These are phyloP conservation scores for Scelioninae gen. 1 DNA, from an alignment of 2,888 invertebrate genomes.

Conservation along the genomic window DNA sequence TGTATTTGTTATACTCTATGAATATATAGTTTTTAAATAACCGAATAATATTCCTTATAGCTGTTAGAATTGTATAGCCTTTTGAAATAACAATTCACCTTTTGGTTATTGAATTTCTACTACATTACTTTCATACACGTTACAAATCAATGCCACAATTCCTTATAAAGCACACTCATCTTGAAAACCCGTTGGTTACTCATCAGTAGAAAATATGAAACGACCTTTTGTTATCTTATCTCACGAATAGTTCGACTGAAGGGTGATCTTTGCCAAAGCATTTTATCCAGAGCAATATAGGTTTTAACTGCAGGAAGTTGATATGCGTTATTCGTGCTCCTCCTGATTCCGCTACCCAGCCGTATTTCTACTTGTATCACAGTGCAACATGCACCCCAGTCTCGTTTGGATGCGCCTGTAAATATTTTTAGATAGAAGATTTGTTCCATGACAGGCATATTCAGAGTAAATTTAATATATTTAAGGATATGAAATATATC, in stretches of 20 bases:
- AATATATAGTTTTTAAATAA: too few relatives aligned
- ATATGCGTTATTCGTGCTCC: conserved; percentile 45
- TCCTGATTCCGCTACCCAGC: conserved; percentile 39
- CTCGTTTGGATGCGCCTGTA: conserved; percentile 38
- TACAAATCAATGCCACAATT: conserved; percentile 53
- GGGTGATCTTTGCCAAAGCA: conserved; percentile 54
- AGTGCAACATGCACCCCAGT: conserved; percentile 44
- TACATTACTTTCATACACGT: neutral
- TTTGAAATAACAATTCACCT: too few relatives aligned
- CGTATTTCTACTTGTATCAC: conserved; percentile 60
- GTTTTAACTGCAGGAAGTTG: conserved; percentile 54
- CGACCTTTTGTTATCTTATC: conserved; percentile 56
- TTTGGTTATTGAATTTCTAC: neutral
- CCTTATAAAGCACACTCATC: conserved; percentile 39
- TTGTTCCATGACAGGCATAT: conserved; percentile 30
- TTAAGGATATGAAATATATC: too few relatives aligned
- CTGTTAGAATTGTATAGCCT: too few relatives aligned
- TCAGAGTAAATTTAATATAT: conserved; percentile 23
- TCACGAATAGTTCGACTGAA: conserved; percentile 42
- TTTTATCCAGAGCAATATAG: conserved; percentile 32
- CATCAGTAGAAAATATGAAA: conserved; percentile 38
- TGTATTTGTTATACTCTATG: too few relatives aligned
- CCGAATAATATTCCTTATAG: too few relatives aligned
- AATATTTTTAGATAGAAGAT: conserved; percentile 57
- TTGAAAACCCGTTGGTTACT: conserved; percentile 28